These are phyloP conservation scores for Teinopalpus imperialis DNA, from an alignment of 2,888 invertebrate genomes.

Conservation along the genomic window DNA sequence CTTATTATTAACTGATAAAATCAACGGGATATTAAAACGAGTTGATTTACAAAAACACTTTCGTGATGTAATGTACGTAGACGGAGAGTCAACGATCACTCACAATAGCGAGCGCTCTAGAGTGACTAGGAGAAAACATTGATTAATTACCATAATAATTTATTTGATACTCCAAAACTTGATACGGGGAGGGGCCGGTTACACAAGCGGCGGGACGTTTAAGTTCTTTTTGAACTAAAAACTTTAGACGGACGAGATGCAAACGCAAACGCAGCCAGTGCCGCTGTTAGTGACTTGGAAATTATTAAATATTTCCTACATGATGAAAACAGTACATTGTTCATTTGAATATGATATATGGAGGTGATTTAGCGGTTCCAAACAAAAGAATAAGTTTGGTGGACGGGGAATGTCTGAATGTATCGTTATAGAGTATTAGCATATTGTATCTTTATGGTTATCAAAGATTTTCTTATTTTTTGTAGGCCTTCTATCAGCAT, in stretches of 20 bases:
- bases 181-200: slow-evolving; percentile 72
- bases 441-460: slow-evolving; percentile 54
- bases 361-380: slow-evolving; percentile 73
- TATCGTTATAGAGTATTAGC: slow-evolving; percentile 69
- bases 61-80: slow-evolving; percentile 62
- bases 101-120: slow-evolving; percentile 66
- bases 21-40: slow-evolving; percentile 44
- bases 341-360: slow-evolving; percentile 73
- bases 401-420: slow-evolving; percentile 67
- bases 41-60: slow-evolving; percentile 65
- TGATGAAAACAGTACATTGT: slow-evolving; percentile 76
- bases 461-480: slow-evolving; percentile 42
- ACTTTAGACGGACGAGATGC: slow-evolving; percentile 43
- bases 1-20: slow-evolving; percentile 40
- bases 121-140: slow-evolving; percentile 82
- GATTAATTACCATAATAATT: slow-evolving; percentile 83
- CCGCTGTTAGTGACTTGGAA: slow-evolving; percentile 44
- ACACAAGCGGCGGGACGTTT: slow-evolving; percentile 58
- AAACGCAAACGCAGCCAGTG: slow-evolving; percentile 51
- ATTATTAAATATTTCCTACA: slow-evolving; percentile 59
- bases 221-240: slow-evolving; percentile 66
- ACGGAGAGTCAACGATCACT: slow-evolving; percentile 72
- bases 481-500: slow-evolving; percentile 72
- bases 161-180: slow-evolving; percentile 81
- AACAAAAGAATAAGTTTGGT: slow-evolving; percentile 78